These are phyloP conservation scores for Aotus griseimembra DNA, from an alignment of 2,797 vertebrate species.

Conservation along the genomic window DNA sequence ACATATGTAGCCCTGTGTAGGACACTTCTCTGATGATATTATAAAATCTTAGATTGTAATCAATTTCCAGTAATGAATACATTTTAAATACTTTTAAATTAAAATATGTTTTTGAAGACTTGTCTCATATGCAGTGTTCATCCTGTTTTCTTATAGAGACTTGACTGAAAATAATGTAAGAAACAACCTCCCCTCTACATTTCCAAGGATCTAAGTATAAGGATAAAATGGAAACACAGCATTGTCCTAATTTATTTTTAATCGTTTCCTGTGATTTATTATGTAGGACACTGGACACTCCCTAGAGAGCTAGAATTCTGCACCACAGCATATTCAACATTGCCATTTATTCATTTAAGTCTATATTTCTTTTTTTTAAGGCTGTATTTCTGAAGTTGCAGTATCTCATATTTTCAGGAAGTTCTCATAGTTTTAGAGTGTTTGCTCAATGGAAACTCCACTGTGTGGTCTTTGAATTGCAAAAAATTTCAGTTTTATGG, in stretches of 20 bases:
- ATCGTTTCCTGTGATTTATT: conserved; percentile 65
- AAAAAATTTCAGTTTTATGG: conserved; percentile 44
- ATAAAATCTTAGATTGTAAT: neutral
- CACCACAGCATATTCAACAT: neutral
- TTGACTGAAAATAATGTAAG: conserved; percentile 40
- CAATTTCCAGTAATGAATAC: conserved; percentile 6
- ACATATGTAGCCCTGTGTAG: neutral
- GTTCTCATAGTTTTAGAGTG: conserved; percentile 56
- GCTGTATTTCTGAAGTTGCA: conserved; percentile 47
- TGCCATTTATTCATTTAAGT: conserved; percentile 56
- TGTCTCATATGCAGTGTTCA: neutral
- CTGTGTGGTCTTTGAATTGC: conserved; percentile 3
- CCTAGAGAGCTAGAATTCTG: conserved; percentile 45
- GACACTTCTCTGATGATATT: neutral
- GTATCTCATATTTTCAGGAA: conserved; percentile 20
- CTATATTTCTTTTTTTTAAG: conserved; percentile 37
- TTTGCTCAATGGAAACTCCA: conserved; percentile 65
- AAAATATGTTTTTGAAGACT: conserved; percentile 21
- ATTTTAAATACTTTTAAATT: conserved; percentile 30
- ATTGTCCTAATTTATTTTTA: conserved; percentile 73
- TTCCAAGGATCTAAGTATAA: conserved; percentile 34
- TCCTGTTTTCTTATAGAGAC: neutral
- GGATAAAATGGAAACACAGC: conserved; percentile 48
- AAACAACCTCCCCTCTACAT: neutral
- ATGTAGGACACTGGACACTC: conserved; percentile 55